Base-by-base conservation (phyloP, 2,888 invertebrate species). In the Aleiodes leptofemur region DNA sequence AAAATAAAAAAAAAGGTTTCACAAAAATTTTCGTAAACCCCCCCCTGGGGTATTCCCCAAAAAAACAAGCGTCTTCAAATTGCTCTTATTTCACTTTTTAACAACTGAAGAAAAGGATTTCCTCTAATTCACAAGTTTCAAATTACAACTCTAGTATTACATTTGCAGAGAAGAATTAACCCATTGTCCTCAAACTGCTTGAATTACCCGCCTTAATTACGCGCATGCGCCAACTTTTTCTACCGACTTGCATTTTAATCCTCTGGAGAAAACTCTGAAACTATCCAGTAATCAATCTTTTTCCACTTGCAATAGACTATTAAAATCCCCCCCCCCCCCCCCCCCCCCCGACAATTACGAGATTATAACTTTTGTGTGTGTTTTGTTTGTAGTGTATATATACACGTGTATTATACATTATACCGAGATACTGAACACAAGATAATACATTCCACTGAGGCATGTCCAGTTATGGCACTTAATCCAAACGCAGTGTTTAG, bases 121-220 rank as follows among this genome's bases (percentile, higher is more conserved):
- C 59, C 14, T 31, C 7, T 34, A n/a, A 59, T 13, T 38, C 38
- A 11, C 34, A 16, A 59, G 72, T 78, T 74, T 82, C 80, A 59
- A 71, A 73, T 82, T 82, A 74, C 82, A 57, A 11, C 31, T 57
- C 31, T 11, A 31, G 31, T 34, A 7, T 34, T 34, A 59, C 34
- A n/a, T n/a, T 34, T n/a, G 4, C 14, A 14, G 13, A 16, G 48
- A 64, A 61, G 14, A 43, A 48, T 64, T 48, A 64, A 4, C 64
- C 13, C 43, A 64, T 64, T 16, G 48, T 64, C 83, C 79, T 8
- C 38, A 23, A 23, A 81, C 79, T 82, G 78, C 82, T 85, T 82
- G 82, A 85, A 82, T 85, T 84, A 84, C 84, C 77, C 79, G 74
- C 55, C 9, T 61, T 38, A 34, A 57, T 53, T 53, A 55, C 48